Base-by-base conservation (phyloP, 2,888 invertebrate genomes). In the Microctonus hyperodae region DNA sequence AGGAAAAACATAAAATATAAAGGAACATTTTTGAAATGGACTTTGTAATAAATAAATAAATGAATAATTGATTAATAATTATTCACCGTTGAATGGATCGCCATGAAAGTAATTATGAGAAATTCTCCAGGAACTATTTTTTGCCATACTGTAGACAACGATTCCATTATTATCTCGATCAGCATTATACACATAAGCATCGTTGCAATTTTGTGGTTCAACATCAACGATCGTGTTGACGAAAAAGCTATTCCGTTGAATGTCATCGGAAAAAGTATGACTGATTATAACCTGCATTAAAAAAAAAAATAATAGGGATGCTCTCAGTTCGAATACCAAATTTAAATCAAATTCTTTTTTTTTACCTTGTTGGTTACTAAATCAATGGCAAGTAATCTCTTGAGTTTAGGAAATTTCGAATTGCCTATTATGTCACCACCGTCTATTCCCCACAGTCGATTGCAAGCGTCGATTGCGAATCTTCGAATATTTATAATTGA, bases 71-170 rank as follows among this genome's bases (percentile, higher is more conserved):
- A 16, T 33, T 16, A 33, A 28, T n/a, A 28, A 22, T 9, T 10
- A 23, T n/a, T 61, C 70, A 82, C 83, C 79, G 11, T 79, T 69
- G 22, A 93, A 83, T 0, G 94, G 94, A 79, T 94, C 94, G 74
- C 94, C 93, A 83, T 92, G 89, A 89, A 94, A 94, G 85, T 88
- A 94, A 79, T 93, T 92, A 78, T 94, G 93, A 69, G 90, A 86
- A 35, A 94, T 88, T 50, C 93, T 88, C 91, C 93, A 94, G 0
- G 93, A 92, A 67, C 90, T 89, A 77, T 94, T 88, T 35, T 90
- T 87, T 44, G 89, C 89, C 75, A 90, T 86, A 55, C 91, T 92
- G 84, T 93, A 94, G 0, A 94, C 93, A 0, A 94, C 88, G 2
- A 94, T 84, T 1, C 91, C 92, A 76, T 92, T 92, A 0, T 88